Evolutionary conservation across 2,888 invertebrate species (phyloP), one percentile per base, ranked within the genome.

Genomic region (Hirtodrosophila confusa): DNA sequence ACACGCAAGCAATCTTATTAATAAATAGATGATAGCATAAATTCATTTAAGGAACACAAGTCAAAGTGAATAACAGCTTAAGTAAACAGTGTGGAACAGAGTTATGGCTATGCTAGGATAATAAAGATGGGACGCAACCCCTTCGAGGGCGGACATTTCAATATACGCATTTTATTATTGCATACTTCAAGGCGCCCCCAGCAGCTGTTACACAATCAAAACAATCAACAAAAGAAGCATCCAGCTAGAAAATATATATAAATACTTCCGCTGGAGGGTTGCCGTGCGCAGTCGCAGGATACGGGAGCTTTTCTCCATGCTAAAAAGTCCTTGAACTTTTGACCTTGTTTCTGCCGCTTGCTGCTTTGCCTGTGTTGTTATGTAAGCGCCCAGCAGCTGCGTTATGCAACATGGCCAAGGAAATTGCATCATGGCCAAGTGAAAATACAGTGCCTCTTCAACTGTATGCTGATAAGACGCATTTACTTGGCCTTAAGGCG

Each of bases 251-350:
- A 6, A 35, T 6, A 27, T 27, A 27, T 27, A 27, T 36, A 63
- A 45, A 24, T 12, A 56, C 65, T 70, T 70, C 70, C 70, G 70
- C 48, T 69, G 68, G 8, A 3, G 40, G 48, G 12, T 45, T 55
- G 35, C 12, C 39, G 24, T n/a, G 66, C 71, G 71, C 74, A 58
- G 47, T 1, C 51, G 56, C 71, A 54, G 33, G 31, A 58, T 11
- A 1, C 7, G 48, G 24, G 40, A 67, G 76, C 85, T 75, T 63
- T 56, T 69, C 64, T 55, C 47, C 12, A 8, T 23, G 29, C 50
- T 5, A 23, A 17, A 60, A 82, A 82, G 87, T 83, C 88, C 87
- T 88, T 88, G 87, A 87, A 87, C 88, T 69, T 75, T 62, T 88
- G 87, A 85, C 87, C 87, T 88, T 88, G 87, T 88, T 85, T 86